phyloP scores from a whole-genome alignment of 1,140 invertebrate genomes.

The Zaprionus nigranus region DNA sequence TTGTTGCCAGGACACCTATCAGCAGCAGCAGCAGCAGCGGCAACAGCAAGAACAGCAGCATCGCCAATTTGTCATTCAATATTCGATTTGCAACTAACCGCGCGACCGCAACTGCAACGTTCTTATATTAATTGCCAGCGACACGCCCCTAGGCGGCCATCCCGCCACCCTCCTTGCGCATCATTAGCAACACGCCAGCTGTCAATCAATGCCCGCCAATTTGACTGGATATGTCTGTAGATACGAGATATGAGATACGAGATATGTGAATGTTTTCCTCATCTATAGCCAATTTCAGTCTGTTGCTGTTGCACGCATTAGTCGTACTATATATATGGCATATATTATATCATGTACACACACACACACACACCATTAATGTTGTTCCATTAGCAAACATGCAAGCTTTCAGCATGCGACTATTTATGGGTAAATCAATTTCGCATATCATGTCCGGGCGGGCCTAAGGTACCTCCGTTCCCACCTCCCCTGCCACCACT shows the following conservation, averaged over 20 bases:
- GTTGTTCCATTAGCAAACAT: slow-evolving; percentile 34
- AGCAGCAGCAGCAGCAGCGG: background rate
- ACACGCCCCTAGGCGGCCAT: background rate
- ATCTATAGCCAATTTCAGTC: background rate
- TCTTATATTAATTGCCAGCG: slow-evolving; percentile 1
- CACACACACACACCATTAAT: slow-evolving; percentile 7
- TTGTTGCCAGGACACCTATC: background rate
- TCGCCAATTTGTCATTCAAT: background rate
- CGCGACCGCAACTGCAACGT: background rate
- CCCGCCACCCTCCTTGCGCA: background rate
- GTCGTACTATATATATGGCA: background rate
- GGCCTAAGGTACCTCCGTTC: background rate
- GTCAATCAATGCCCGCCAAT: slow-evolving; percentile 4
- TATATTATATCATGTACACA: background rate
- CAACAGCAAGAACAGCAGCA: slow-evolving; percentile 9
- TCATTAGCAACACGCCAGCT: slow-evolving; percentile 38
- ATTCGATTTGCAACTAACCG: background rate
- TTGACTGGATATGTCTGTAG: background rate
- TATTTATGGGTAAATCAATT: slow-evolving; percentile 15
- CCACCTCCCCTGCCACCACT: background rate
- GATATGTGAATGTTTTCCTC: background rate
- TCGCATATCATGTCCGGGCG: slow-evolving; percentile 4
- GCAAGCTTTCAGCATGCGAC: slow-evolving; percentile 17
- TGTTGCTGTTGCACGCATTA: background rate
- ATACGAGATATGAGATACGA: background rate